Evolutionary conservation across 2,888 invertebrate species (phyloP).

Genomic region (Eupithecia centaureata): DNA sequence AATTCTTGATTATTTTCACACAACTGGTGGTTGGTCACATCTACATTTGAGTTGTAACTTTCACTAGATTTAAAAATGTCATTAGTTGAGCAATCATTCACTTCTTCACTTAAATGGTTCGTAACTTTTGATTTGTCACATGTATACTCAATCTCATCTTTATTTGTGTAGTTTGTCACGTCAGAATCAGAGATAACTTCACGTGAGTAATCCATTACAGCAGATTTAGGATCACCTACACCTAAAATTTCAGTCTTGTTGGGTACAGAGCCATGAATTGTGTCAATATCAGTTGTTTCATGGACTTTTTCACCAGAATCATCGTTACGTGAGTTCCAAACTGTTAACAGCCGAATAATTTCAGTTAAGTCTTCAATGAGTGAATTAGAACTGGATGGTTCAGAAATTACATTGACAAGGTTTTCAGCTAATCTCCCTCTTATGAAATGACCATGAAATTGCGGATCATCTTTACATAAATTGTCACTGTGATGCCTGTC

Average conservation of each 20-base stretch:
- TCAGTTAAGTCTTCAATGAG: conserved; percentile 28
- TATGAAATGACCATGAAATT: background rate
- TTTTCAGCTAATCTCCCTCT: conserved; percentile 9
- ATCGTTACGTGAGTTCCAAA: conserved; percentile 21
- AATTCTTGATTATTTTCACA: background rate
- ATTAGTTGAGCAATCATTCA: background rate
- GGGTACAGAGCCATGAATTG: background rate
- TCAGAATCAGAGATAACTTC: background rate
- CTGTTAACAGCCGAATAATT: conserved; percentile 26
- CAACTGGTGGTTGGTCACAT: background rate
- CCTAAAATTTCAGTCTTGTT: background rate
- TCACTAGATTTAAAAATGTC: background rate
- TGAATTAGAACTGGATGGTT: conserved; percentile 8
- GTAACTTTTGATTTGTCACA: background rate
- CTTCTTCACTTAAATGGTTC: background rate
- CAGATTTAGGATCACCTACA: background rate
- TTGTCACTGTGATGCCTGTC: background rate
- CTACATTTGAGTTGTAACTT: background rate
- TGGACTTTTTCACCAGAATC: background rate
- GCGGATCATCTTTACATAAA: background rate
- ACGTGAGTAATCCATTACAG: background rate
- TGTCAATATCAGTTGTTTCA: background rate
- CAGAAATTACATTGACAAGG: conserved; percentile 21
- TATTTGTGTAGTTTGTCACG: background rate
- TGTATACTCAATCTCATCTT: background rate